Evolutionary conservation across 2,888 invertebrate species (phyloP), one percentile per base, ranked within the genome.

Genomic region (Podabrus alpinus): DNA sequence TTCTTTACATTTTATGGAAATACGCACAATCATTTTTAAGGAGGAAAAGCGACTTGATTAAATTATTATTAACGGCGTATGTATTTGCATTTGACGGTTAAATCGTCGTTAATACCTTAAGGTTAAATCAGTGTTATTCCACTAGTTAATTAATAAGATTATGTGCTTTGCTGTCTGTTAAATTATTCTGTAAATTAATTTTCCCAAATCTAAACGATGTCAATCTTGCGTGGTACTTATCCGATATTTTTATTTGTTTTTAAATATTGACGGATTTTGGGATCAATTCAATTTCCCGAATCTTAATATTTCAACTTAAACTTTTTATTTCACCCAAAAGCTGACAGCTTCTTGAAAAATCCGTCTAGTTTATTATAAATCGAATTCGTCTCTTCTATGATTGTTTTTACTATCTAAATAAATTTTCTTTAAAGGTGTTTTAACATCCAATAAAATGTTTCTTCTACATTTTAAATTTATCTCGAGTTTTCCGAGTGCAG

Each of bases 81-180:
- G 45, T 45, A 45, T 45, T 45, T 45, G 45, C 45, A 45, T 45
- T 45, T 45, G 45, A 45, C 45, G 45, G 45, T 45, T 45, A 45
- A 45, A 45, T 45, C 45, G 45, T 45, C 45, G 45, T 45, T 45
- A 45, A 45, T 45, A 45, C 45, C 45, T 45, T 64, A 64, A 64
- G 21, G 62, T 64, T 64, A 64, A 64, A 19, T 64, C 62, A 7
- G 19, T 64, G 62, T 64, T 64, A 64, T 64, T 64, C 62, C 21
- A 17, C 62, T 21, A 64, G 62, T 64, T 64, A 64, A 64, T 64
- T 64, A 64, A 64, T 64, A 64, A 21, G 62, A 64, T 64, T 64
- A 64, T 64, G 21, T 64, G 62, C 62, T 64, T 64, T 64, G 62
- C 62, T 64, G 62, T 64, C 62, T 64, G 62, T 19, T 64, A 64